phyloP scores from a whole-genome alignment of 2,113 vertebrate species.

The Macaca fascicularis region T2T-MFA8v1.1 NC_088389.1:75156001-75156500 shows the following conservation, averaged over 20 bases:
- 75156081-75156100: neutral
- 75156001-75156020: slow-evolving; percentile 15
- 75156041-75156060: neutral
- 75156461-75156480: neutral
- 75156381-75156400: neutral
- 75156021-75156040: neutral
- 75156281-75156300: slow-evolving; percentile 29
- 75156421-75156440: neutral
- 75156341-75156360: slow-evolving; percentile 8
- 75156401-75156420: slow-evolving; percentile 9
- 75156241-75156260: neutral
- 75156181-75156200: neutral
- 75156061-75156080: neutral
- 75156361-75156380: slow-evolving; percentile 33
- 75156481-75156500: neutral
- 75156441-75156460: neutral
- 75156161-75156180: neutral
- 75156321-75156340: neutral
- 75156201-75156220: slow-evolving; percentile 31
- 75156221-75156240: slow-evolving; percentile 32
- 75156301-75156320: slow-evolving; percentile 14
- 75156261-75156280: neutral
- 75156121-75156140: neutral
- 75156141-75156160: neutral
- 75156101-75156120: neutral